Evolutionary conservation across 2,113 vertebrate species (phyloP), one percentile per base, ranked within the genome.

Genomic region (Zosterops lateralis): DNA sequence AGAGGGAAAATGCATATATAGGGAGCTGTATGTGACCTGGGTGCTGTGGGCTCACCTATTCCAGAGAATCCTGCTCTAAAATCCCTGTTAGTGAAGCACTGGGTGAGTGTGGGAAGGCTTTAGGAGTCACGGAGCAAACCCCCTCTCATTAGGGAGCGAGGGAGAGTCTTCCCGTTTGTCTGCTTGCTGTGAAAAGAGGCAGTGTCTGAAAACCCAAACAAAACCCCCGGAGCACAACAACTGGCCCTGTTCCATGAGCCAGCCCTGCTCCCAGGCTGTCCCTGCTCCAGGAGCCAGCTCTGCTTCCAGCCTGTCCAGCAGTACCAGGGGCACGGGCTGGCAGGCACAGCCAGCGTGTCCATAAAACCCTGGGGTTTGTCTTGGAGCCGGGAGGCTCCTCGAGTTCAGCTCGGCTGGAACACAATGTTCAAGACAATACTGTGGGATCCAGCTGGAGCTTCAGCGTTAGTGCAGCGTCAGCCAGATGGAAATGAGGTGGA

Each of bases 341-440:
- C 82, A 60, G 77, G 85, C 91, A 89, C 29, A 81, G 75, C 54
- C 92, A 28, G 85, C 45, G 36, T 60, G 78, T 50, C 89, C 87
- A 50, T 29, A 58, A 64, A 95, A 83, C 92, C 93, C 94, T 61
- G 95, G 92, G 86, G 62, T 94, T 95, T 90, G 94, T 89, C 57
- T n/a, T 3, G 44, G 87, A 89, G 95, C 88, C 8, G 81, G 85
- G 89, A 96, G 96, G 96, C 97, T 97, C 96, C 72, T 78, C 87
- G 92, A 95, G 97, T 97, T 97, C 96, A 97, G 93, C 97, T 97
- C 79, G 48, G 85, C 97, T 96, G 97, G 98, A 98, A 98, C 98
- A 98, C 98, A 97, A 97, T 98, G 98, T 98, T 96, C 97, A 97
- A 93, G 97, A 96, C 96, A 97, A 98, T 95, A 2, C 92, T 91